phyloP scores from a whole-genome alignment of 2,888 invertebrate genomes.

The Neria commutata region DNA sequence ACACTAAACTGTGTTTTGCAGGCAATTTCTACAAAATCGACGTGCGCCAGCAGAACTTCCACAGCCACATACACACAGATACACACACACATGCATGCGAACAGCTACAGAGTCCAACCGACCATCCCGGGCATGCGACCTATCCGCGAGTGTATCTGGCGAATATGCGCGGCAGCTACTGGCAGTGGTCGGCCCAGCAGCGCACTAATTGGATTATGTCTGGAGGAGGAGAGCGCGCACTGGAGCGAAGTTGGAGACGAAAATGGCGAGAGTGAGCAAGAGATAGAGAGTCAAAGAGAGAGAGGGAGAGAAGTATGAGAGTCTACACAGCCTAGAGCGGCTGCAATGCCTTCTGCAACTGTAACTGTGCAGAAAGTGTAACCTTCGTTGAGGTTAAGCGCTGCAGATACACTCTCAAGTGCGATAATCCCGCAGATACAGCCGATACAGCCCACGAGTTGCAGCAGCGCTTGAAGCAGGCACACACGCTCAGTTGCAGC shows the following conservation, averaged over 20 bases:
- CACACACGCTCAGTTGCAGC: constrained; percentile 17
- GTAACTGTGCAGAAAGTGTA: constrained; percentile 18
- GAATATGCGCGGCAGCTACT: neutral
- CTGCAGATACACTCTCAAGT: constrained; percentile 9
- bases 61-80: neutral
- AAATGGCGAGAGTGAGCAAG: constrained; percentile 8
- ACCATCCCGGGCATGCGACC: constrained; percentile 31
- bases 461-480: neutral
- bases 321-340: constrained; percentile 1
- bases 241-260: neutral
- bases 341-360: neutral
- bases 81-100: constrained; percentile 13
- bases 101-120: too few species aligned
- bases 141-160: constrained; percentile 12
- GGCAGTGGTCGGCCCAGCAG: constrained; percentile 11
- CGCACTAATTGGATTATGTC: constrained; percentile 35
- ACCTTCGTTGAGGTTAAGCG: constrained; percentile 41
- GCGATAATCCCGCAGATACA: neutral
- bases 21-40: constrained; percentile 37
- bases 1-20: constrained; percentile 52
- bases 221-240: neutral
- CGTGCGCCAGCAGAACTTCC: constrained; percentile 11
- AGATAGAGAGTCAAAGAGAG: neutral
- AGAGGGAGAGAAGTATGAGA: constrained; percentile 1
- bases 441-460: neutral